phyloP scores from a whole-genome alignment of 64 coral and sea anemone genomes.

The Catalaphyllia jardinei region DNA sequence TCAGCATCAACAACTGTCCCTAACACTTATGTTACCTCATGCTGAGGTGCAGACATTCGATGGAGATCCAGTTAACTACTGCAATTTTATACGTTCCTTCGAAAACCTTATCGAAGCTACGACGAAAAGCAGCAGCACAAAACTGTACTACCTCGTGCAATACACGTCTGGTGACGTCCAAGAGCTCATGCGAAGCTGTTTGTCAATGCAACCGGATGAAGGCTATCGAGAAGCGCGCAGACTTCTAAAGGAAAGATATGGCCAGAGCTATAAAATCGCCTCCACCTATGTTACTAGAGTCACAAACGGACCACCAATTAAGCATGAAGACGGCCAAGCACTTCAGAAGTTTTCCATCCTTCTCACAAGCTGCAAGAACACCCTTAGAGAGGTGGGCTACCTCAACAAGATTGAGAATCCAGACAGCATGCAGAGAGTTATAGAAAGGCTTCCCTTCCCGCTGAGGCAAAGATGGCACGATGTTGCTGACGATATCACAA shows the following conservation, averaged over 20 bases:
- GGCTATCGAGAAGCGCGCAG: constrained; percentile 44
- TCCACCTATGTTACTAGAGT: too few relatives aligned
- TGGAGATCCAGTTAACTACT: constrained; percentile 43
- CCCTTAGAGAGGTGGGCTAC: too few relatives aligned
- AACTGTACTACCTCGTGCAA: constrained; percentile 67
- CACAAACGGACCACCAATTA: too few relatives aligned
- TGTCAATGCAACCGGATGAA: constrained; percentile 43
- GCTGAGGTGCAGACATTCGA: constrained; percentile 35
- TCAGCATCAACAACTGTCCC: constrained; percentile 9
- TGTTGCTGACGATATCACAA: constrained; percentile 7
- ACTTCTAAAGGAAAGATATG: background rate
- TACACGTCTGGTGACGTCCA: constrained; percentile 50
- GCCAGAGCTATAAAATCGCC: too few relatives aligned
- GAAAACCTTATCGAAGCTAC: constrained; percentile 62
- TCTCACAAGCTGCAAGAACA: too few relatives aligned
- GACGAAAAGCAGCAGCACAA: constrained; percentile 53
- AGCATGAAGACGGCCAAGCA: too few relatives aligned
- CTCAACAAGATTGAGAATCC: too few relatives aligned
- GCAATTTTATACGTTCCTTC: constrained; percentile 48
- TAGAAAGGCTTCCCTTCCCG: too few relatives aligned
- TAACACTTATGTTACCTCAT: constrained; percentile 9
- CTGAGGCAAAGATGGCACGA: background rate
- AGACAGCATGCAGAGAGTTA: background rate
- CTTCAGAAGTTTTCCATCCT: too few relatives aligned
- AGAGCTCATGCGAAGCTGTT: constrained; percentile 63